Evolutionary conservation across 2,797 vertebrate genomes (phyloP), one percentile per base, ranked within the genome.

Genomic region (Micrastur ruficollis): DNA sequence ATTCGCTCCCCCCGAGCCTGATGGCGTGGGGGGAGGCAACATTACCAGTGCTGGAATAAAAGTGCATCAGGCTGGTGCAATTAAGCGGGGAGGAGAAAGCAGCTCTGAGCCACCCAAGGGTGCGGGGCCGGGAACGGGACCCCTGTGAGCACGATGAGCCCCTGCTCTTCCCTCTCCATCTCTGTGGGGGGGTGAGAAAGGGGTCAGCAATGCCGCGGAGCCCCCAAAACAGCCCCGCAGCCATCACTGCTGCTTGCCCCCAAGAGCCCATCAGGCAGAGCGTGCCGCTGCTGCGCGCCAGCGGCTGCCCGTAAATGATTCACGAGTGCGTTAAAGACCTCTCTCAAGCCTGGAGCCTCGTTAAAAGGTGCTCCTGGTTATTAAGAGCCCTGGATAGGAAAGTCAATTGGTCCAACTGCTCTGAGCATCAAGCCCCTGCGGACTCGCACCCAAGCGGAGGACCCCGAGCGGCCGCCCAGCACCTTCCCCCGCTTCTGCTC

Each of bases 91-190:
- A 73, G 65, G 21, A 86, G 19, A 91, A 84, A 55, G 58, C 40
- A 67, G 66, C 70, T 67, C 78, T 42, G 56, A 95, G 56, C 34
- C 46, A 80, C 38, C 14, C 15, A 3, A 44, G 21, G 56, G 3
- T 25, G 44, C 0, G 1, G 27, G 49, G 61, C 26, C 1, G 2
- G 14, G 55, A 66, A 7, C 2, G 6, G 42, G 63, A 61, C 16
- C 34, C 72, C 17, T 4, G 12, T 1, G 36, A 80, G 67, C 71
- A 82, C 0, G 0, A 32, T 0, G 3, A 72, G 46, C 29, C 25
- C 53, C 59, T 47, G 55, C 52, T 67, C 47, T 21, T 61, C 46
- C 62, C 26, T 68, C 72, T 58, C 46, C 49, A 38, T 1, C 50
- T 79, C 66, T 4, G 3, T 0, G 25, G 12, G 32, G 44, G 47